Percentiles rank a stretch among this genome's conserved stretches.
Evolutionary conservation across 2,113 vertebrate species (phyloP).

Genomic region (Rhineura floridana): DNA sequence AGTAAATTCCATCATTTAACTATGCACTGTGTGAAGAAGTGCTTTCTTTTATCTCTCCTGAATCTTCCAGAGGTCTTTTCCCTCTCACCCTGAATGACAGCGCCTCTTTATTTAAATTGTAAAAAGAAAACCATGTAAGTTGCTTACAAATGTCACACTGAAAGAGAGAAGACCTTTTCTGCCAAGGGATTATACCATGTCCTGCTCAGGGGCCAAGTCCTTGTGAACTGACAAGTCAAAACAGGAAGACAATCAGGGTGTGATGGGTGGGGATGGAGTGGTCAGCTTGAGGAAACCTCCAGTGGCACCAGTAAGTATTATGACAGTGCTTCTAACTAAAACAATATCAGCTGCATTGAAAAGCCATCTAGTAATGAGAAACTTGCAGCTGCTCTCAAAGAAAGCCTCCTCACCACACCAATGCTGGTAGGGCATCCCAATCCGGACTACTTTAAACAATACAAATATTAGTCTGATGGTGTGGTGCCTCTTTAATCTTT

Average conservation of each 20-base stretch:
- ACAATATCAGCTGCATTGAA: constrained; percentile 65
- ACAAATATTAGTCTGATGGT: constrained; percentile 74
- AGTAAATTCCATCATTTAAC: too few relatives aligned
- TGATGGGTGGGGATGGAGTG: constrained; percentile 39
- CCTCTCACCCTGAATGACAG: constrained; percentile 32
- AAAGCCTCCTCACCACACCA: constrained; percentile 55
- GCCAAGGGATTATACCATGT: constrained; percentile 17
- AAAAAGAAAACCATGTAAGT: constrained; percentile 6
- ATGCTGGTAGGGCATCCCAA: constrained; percentile 69
- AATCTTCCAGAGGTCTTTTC: constrained; percentile 11
- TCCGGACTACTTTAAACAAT: constrained; percentile 77
- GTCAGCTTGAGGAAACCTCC: constrained; percentile 65
- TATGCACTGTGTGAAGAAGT: too few relatives aligned
- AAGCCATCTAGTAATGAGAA: constrained; percentile 69
- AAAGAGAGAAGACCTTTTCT: constrained; percentile 31
- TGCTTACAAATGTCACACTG: constrained; percentile 16
- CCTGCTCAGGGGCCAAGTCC: constrained; percentile 41
- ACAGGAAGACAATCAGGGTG: constrained; percentile 46
- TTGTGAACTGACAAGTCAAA: not conserved
- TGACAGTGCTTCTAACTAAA: constrained; percentile 62
- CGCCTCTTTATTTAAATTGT: constrained; percentile 24
- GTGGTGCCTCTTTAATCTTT: constrained; percentile 78
- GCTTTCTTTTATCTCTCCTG: too few relatives aligned
- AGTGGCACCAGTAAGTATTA: constrained; percentile 65
- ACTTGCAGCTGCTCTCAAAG: constrained; percentile 71